Conservation (phyloP, 2,113 vertebrate genomes). For the Morone chrysops region DNA sequence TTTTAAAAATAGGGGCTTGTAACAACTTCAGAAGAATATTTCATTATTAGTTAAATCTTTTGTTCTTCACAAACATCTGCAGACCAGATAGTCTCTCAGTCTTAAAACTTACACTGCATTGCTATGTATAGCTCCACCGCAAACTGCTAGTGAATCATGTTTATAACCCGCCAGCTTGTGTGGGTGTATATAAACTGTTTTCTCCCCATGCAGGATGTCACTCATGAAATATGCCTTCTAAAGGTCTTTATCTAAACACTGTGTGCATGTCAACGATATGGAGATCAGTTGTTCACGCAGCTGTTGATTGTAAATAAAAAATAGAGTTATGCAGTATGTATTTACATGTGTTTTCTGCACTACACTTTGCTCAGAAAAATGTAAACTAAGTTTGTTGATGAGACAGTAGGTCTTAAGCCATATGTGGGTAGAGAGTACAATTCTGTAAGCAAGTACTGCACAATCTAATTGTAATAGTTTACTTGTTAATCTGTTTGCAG, state of each 20-base stretch:
- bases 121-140: slow-evolving; percentile 23
- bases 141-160: slow-evolving; percentile 46
- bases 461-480: slow-evolving; percentile 8
- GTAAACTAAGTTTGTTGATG: not conserved
- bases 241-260: not conserved
- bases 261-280: slow-evolving; percentile 15
- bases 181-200: slow-evolving; percentile 35
- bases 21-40: slow-evolving; percentile 12
- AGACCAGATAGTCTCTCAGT: slow-evolving; percentile 4
- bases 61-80: slow-evolving; percentile 31
- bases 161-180: slow-evolving; percentile 33
- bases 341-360: not conserved
- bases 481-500: slow-evolving; percentile 16
- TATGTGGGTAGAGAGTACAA: slow-evolving; percentile 4
- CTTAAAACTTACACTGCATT: slow-evolving; percentile 4
- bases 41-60: slow-evolving; percentile 20
- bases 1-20: not conserved
- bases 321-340: not conserved
- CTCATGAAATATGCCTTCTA: slow-evolving; percentile 22
- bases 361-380: slow-evolving; percentile 7
- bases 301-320: slow-evolving; percentile 18
- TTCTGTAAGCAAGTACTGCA: not conserved
- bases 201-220: slow-evolving; percentile 19
- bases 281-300: slow-evolving; percentile 5
- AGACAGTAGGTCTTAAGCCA: not conserved